These are phyloP conservation scores for Euwallacea fornicatus DNA, from an alignment of 1,140 invertebrate genomes.

Conservation along the genomic window DNA sequence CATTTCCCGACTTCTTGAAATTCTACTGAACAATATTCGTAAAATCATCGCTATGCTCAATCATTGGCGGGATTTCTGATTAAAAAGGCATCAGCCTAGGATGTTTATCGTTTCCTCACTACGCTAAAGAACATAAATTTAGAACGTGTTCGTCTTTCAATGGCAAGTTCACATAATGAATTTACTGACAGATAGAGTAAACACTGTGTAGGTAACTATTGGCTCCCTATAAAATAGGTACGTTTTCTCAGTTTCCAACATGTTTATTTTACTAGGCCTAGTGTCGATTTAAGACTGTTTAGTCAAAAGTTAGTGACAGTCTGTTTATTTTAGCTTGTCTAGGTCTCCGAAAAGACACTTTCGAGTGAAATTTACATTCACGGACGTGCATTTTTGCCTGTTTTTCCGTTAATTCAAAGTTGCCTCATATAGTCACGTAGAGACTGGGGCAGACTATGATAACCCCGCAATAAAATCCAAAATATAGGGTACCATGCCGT, in stretches of 20 bases:
- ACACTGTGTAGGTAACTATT: conserved; percentile 12
- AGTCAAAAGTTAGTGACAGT: conserved; percentile 15
- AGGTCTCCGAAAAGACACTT: background rate
- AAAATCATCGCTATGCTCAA: too few relatives aligned
- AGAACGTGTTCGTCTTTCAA: conserved; percentile 4
- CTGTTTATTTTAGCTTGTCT: conserved; percentile 19
- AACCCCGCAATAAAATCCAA: conserved; percentile 19
- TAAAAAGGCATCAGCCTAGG: too few relatives aligned
- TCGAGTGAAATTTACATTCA: background rate
- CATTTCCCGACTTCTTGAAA: too few relatives aligned
- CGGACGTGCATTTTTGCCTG: background rate
- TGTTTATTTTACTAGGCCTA: conserved; percentile 25
- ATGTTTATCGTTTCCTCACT: too few relatives aligned
- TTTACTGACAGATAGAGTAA: conserved; percentile 21
- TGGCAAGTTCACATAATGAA: conserved; percentile 30
- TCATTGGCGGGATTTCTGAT: too few relatives aligned
- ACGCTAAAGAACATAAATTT: too few relatives aligned
- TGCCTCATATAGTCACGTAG: conserved; percentile 24
- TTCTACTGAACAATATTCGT: too few relatives aligned
- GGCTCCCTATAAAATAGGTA: conserved; percentile 18
- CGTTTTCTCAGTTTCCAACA: background rate
- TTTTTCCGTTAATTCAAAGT: background rate
- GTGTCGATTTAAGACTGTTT: conserved; percentile 13
- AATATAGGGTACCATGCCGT: conserved; percentile 23
- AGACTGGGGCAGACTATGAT: background rate